Evolutionary conservation across 2,113 vertebrate species (phyloP), one percentile per base, ranked within the genome.

Genomic region (Corythornis madagascariensis): DNA sequence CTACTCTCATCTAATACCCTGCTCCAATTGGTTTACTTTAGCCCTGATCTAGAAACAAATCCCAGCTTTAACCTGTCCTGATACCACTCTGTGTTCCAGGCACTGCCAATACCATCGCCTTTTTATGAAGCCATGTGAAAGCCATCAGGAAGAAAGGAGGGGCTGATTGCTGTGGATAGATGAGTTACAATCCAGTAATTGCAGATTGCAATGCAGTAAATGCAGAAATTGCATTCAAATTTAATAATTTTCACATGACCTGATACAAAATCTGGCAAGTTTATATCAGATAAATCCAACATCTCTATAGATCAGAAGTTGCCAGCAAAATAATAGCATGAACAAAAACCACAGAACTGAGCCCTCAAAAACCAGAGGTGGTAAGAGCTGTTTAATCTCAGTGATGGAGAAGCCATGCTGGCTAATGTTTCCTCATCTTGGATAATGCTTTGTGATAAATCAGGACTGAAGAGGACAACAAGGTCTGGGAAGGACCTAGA

Each of bases 281-380:
- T 52, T 43, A 0, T 6, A 7, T 55, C 20, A 64, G 4, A 18
- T n/a, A 24, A 5, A 28, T 56, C 74, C 42, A 52, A 38, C 14
- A 2, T 18, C 11, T 15, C 9, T 45, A 42, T 83, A 42, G 29
- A 24, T 65, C 45, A 40, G 48, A 86, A 64, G 8, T 26, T 35
- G 26, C 4, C 47, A 48, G 45, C 7, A 83, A 88, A 84, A 85
- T 11, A 53, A 15, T 1, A 35, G 26, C 2, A 0, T 48, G 29
- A 69, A 25, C 0, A 4, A 76, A 85, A 52, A 17, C 0, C 28
- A 52, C 0, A 16, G 24, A 47, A 67, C 1, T 11, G 20, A 87
- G 8, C 13, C 63, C 11, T 82, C 10, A 13, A 40, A 24, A 85
- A 8, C 8, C 16, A 75, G n/a, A 66, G 11, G 6, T 59, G 13